Percentiles rank a stretch among this genome's conserved stretches.
Conservation (phyloP, 1,140 invertebrate genomes). For the Hycleus cichorii region DNA sequence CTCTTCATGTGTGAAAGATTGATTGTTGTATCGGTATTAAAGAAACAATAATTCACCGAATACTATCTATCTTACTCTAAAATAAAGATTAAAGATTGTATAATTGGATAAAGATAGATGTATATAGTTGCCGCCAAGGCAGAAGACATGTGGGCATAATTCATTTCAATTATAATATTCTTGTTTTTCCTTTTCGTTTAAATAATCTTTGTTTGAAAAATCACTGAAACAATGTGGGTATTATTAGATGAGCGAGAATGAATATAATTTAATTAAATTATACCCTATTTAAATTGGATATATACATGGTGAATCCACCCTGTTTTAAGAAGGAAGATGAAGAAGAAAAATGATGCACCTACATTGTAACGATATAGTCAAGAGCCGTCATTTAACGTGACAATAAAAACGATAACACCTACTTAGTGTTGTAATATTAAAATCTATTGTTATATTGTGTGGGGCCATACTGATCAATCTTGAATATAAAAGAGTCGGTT, state of each 20-base stretch:
- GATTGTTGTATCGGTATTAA: conserved; percentile 17
- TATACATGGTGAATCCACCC: too few relatives aligned
- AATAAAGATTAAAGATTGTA: neutral
- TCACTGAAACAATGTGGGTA: conserved; percentile 25
- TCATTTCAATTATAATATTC: conserved; percentile 22
- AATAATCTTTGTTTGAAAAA: neutral
- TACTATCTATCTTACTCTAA: neutral
- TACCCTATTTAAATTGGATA: too few relatives aligned
- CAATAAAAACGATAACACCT: too few relatives aligned
- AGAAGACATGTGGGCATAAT: conserved; percentile 23
- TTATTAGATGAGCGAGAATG: conserved; percentile 12
- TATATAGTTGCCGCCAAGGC: neutral
- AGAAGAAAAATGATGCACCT: too few relatives aligned
- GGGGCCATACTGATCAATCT: too few relatives aligned
- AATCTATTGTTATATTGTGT: too few relatives aligned
- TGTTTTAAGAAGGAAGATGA: too few relatives aligned
- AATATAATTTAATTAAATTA: conserved; percentile 20
- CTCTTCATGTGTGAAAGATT: conserved; percentile 25
- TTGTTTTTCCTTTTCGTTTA: conserved; percentile 18
- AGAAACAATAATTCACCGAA: conserved; percentile 16
- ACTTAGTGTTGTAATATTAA: too few relatives aligned
- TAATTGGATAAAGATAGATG: neutral
- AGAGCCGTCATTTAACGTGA: too few relatives aligned
- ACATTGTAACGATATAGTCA: too few relatives aligned
- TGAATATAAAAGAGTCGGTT: too few relatives aligned